Percentiles rank a stretch among this genome's conserved stretches.
phyloP scores from a whole-genome alignment of 92 coral and sea anemone genomes.

The Virgularia gustaviana region DNA sequence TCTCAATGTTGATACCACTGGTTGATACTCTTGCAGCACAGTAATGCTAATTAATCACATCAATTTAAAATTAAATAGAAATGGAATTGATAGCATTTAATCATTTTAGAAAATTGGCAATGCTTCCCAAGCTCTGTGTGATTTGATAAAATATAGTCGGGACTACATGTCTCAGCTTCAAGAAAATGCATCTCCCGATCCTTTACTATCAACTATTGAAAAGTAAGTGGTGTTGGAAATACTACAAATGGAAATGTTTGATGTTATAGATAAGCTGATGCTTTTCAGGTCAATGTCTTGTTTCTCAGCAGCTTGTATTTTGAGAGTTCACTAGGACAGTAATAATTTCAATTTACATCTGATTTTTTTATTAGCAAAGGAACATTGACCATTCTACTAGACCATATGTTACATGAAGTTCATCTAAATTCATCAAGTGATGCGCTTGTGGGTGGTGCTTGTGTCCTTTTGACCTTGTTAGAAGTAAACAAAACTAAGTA shows the following conservation, averaged over 20 bases:
- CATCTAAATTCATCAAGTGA: conserved; percentile 80
- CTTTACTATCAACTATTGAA: conserved; percentile 76
- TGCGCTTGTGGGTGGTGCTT: conserved; percentile 90
- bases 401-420: conserved; percentile 86
- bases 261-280: background rate
- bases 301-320: too few relatives aligned
- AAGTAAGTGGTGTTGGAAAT: conserved; percentile 54
- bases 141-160: conserved; percentile 79
- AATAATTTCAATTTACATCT: too few relatives aligned
- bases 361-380: conserved; percentile 80
- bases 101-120: conserved; percentile 70
- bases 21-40: too few relatives aligned
- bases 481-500: conserved; percentile 87
- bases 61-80: too few relatives aligned
- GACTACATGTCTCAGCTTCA: conserved; percentile 98
- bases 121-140: conserved; percentile 94
- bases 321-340: too few relatives aligned
- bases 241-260: background rate
- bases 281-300: too few relatives aligned
- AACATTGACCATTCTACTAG: conserved; percentile 71
- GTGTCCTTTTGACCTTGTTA: conserved; percentile 81
- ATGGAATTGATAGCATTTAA: too few relatives aligned
- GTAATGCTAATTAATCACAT: too few relatives aligned
- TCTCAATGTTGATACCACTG: too few relatives aligned
- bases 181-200: conserved; percentile 82